Evolutionary conservation across 2,113 vertebrate species (phyloP).

Genomic region (Mellivora capensis): DNA sequence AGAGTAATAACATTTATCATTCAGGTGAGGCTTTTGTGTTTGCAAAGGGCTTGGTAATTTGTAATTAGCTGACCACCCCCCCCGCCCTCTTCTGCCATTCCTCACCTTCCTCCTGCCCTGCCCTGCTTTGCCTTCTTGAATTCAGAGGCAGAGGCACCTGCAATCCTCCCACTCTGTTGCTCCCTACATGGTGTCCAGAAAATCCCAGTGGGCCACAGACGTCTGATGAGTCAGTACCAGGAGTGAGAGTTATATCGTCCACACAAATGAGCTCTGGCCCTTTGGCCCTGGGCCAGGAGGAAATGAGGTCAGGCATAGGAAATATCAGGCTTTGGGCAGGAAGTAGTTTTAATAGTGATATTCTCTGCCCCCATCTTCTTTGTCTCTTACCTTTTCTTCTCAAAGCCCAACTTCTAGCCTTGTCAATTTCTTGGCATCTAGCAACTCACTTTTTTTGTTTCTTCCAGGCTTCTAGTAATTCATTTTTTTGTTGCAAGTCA

Average conservation of each 20-base stretch:
- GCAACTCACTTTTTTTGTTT: neutral
- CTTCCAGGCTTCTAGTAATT: neutral
- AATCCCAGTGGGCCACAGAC: neutral
- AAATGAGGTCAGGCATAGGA: neutral
- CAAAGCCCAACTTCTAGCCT: neutral
- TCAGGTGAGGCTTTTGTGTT: slow-evolving; percentile 30
- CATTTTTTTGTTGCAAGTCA: neutral
- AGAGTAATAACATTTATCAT: slow-evolving; percentile 48
- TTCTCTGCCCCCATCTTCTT: neutral
- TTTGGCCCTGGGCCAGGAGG: neutral
- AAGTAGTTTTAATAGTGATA: neutral
- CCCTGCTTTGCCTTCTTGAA: neutral
- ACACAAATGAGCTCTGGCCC: neutral
- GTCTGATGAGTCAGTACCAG: neutral
- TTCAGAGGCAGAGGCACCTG: neutral
- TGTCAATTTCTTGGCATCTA: neutral
- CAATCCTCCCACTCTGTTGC: neutral
- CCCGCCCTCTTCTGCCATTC: neutral
- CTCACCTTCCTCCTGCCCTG: neutral
- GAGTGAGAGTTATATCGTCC: neutral
- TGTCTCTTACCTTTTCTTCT: neutral
- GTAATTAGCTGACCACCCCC: neutral
- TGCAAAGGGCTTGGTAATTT: slow-evolving; percentile 21
- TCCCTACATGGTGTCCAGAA: neutral
- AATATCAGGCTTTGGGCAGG: neutral